phyloP scores from a whole-genome alignment of 2,888 invertebrate genomes.

The Limnephilus rhombicus region DNA sequence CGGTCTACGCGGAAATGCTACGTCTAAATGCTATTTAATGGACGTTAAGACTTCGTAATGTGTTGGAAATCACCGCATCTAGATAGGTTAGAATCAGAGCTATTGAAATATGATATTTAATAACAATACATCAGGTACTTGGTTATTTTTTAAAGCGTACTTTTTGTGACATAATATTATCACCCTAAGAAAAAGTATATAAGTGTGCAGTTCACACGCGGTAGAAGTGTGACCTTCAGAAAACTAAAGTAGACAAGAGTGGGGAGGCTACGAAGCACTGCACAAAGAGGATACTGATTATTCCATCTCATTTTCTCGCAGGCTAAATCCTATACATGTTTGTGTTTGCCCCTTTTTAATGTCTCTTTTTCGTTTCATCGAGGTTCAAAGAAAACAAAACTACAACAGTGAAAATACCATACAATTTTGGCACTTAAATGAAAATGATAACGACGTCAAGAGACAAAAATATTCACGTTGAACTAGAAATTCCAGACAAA shows the following conservation, averaged over 20 bases:
- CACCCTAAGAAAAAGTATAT: neutral
- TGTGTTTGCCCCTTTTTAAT: too few relatives aligned
- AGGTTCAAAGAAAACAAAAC: neutral
- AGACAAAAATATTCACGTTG: neutral
- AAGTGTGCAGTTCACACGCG: too few relatives aligned
- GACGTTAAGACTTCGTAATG: neutral
- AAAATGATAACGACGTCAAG: neutral
- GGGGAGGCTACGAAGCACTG: too few relatives aligned
- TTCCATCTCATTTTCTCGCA: too few relatives aligned
- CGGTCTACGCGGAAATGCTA: neutral
- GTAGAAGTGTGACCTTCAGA: too few relatives aligned
- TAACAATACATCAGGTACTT: neutral
- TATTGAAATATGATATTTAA: neutral
- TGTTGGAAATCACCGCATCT: neutral
- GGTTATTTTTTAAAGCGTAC: neutral
- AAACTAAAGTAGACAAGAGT: too few relatives aligned
- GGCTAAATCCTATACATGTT: too few relatives aligned
- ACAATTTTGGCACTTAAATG: neutral
- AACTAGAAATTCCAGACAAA: neutral
- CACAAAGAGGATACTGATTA: too few relatives aligned
- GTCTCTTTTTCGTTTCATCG: too few relatives aligned
- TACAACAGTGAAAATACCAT: neutral
- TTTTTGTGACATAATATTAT: neutral
- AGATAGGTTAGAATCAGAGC: neutral
- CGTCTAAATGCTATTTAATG: neutral